Conservation (phyloP, 1,140 invertebrate genomes). For the Sitophilus oryzae region DNA sequence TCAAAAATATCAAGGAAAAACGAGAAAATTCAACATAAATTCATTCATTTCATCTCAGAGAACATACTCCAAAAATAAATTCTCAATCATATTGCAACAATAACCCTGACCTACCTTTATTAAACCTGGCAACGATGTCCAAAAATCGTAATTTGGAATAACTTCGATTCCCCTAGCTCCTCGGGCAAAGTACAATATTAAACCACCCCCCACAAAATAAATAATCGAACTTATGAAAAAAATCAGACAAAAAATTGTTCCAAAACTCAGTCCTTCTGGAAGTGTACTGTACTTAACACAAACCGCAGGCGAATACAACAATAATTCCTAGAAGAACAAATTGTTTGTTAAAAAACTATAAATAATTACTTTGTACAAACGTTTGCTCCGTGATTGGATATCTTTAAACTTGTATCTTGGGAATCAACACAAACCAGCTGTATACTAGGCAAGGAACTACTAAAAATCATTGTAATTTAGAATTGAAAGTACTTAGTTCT, state of each 20-base stretch:
- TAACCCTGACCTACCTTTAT: slow-evolving; percentile 45
- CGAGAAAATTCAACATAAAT: no score
- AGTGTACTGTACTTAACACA: no score
- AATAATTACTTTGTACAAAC: slow-evolving; percentile 8
- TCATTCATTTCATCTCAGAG: no score
- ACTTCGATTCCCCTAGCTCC: slow-evolving; percentile 53
- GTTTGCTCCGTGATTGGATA: slow-evolving; percentile 13
- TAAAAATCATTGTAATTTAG: slow-evolving; percentile 3
- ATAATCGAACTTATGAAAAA: slow-evolving; percentile 27
- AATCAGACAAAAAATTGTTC: slow-evolving; percentile 35
- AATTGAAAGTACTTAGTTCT: not conserved
- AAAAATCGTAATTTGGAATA: slow-evolving; percentile 53
- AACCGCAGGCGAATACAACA: slow-evolving; percentile 22
- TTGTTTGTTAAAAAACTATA: slow-evolving; percentile 3
- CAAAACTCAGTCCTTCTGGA: slow-evolving; percentile 30
- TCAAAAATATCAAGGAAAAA: no score
- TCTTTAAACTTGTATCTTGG: slow-evolving; percentile 15
- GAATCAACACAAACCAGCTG: slow-evolving; percentile 12
- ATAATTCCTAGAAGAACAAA: slow-evolving; percentile 23
- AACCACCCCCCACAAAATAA: slow-evolving; percentile 44
- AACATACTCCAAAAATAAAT: no score
- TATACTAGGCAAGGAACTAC: slow-evolving; percentile 16
- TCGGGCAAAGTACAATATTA: slow-evolving; percentile 51
- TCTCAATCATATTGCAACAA: not conserved
- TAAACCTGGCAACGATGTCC: slow-evolving; percentile 50